These are phyloP conservation scores for Chamaea fasciata DNA, from an alignment of 2,113 vertebrate genomes.

Conservation along the genomic window DNA sequence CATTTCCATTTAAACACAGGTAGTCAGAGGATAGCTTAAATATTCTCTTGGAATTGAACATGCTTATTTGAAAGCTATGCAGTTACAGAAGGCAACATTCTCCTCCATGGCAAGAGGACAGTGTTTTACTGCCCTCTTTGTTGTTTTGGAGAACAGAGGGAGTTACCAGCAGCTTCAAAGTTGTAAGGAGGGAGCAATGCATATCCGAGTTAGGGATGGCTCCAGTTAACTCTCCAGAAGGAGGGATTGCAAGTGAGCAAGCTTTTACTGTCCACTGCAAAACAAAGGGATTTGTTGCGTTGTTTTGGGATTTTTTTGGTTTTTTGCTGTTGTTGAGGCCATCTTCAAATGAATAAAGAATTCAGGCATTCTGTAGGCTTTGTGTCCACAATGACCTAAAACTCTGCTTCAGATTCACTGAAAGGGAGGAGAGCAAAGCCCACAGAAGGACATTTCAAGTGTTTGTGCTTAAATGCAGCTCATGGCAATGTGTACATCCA, in stretches of 20 bases:
- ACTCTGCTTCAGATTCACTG: neutral
- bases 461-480: neutral
- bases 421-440: neutral
- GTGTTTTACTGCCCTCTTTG: neutral
- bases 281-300: neutral
- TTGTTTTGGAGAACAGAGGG: neutral
- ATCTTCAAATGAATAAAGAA: neutral
- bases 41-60: neutral
- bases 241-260: neutral
- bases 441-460: neutral
- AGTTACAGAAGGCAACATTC: neutral
- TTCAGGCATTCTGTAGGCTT: neutral
- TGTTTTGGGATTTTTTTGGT: neutral
- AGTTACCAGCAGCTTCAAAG: neutral
- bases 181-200: neutral
- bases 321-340: neutral
- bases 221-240: neutral
- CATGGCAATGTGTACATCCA: rapidly evolving
- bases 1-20: neutral
- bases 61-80: neutral
- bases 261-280: neutral
- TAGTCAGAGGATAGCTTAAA: neutral
- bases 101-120: neutral
- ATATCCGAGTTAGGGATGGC: neutral
- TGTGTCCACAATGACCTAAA: neutral